Conservation (phyloP, 2,113 vertebrate species). For the Cricetomys ansorgei region DNA sequence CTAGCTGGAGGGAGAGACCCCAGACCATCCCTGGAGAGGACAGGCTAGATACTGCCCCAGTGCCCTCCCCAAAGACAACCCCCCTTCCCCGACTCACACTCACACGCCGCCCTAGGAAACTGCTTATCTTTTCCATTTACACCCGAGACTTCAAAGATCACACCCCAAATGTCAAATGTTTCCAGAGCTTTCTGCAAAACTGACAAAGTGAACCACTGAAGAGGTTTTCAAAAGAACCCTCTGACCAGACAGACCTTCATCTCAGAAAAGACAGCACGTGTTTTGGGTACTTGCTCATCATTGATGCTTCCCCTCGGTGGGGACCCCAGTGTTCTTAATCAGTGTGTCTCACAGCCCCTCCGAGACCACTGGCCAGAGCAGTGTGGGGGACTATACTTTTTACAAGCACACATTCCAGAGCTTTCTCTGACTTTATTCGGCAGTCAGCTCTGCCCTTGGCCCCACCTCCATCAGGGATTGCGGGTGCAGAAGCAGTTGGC, state of each 20-base stretch:
- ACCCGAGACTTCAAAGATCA: neutral
- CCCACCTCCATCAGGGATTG: neutral
- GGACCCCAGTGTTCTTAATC: neutral
- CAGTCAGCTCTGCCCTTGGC: neutral
- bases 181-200: conserved; percentile 13
- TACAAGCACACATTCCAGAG: neutral
- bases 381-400: neutral
- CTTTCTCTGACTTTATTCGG: neutral
- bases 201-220: neutral
- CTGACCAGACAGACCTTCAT: neutral
- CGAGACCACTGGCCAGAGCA: neutral
- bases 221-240: neutral
- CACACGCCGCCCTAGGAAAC: neutral
- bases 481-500: neutral
- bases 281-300: neutral
- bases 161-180: neutral
- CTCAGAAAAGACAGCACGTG: neutral
- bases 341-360: neutral
- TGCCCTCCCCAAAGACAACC: rapidly evolving
- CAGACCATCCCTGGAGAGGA: neutral
- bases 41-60: neutral
- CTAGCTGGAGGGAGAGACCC: neutral
- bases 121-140: conserved; percentile 1
- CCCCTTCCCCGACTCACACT: neutral
- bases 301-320: rapidly evolving